phyloP scores from a whole-genome alignment of 2,888 invertebrate genomes.

The Nineta flava region DNA sequence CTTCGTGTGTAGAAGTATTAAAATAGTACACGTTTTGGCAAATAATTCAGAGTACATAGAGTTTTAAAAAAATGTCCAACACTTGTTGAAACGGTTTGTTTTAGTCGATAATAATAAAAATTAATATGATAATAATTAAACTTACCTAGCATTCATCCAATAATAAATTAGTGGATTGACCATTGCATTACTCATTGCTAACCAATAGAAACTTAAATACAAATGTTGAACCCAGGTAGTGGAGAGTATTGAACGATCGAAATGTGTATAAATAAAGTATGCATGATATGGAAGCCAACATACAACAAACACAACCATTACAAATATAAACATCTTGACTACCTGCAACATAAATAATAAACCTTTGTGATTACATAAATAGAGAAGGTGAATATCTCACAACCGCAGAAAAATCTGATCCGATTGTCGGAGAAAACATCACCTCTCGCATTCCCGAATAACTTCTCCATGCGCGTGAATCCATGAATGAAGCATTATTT shows the following conservation, averaged over 20 bases:
- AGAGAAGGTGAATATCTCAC: neutral
- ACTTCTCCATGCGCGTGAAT: too few species aligned
- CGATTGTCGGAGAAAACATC: too few species aligned
- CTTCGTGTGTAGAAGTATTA: too few species aligned
- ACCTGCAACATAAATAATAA: conserved; percentile 36
- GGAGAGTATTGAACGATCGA: conserved; percentile 46
- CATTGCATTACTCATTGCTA: conserved; percentile 88
- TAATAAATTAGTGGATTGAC: conserved; percentile 86
- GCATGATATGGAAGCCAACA: conserved; percentile 83
- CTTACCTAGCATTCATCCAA: conserved; percentile 81
- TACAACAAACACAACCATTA: conserved; percentile 70
- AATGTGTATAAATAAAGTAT: conserved; percentile 71
- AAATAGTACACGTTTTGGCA: too few species aligned
- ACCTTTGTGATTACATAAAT: too few species aligned
- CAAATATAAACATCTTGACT: conserved; percentile 77
- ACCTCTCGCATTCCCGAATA: too few species aligned
- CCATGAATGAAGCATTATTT: too few species aligned
- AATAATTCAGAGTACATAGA: too few species aligned
- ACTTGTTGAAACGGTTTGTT: too few species aligned
- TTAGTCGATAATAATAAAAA: too few species aligned
- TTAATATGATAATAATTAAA: neutral
- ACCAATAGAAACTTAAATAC: conserved; percentile 74
- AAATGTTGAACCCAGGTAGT: conserved; percentile 66
- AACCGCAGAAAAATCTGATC: neutral
- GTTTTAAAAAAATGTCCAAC: too few species aligned